Conservation (phyloP, 2,113 vertebrate species). For the Muntiacus muntjak region DNA sequence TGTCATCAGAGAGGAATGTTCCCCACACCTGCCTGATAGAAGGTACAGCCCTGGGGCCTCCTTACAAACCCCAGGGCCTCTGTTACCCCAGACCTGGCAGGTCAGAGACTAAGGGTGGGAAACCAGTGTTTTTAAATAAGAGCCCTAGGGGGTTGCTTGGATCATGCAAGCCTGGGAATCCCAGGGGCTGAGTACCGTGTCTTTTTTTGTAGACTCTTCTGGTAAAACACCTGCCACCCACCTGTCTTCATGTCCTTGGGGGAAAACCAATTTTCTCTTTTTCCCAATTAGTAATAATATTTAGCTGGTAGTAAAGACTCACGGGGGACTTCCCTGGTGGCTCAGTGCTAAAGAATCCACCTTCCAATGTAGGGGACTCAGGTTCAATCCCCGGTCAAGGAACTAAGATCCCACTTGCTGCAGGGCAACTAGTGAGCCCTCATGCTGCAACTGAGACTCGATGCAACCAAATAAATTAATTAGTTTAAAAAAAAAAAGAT, state of each 20-base stretch:
- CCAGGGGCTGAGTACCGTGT: not conserved
- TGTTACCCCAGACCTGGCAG: not conserved
- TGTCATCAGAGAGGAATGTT: slow-evolving; percentile 46
- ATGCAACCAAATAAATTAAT: not conserved
- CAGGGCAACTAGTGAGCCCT: not conserved
- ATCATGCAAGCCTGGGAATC: not conserved
- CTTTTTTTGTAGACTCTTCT: not conserved
- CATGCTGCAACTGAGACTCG: not conserved
- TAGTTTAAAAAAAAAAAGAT: not conserved
- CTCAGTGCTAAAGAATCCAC: not conserved
- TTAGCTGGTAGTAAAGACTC: not conserved
- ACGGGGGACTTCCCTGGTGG: not conserved
- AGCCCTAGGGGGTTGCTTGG: not conserved
- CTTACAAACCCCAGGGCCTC: not conserved
- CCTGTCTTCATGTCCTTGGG: not conserved
- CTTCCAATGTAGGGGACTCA: not conserved
- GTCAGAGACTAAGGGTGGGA: not conserved
- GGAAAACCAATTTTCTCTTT: slow-evolving; percentile 7
- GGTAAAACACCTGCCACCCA: not conserved
- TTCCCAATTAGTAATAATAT: not conserved
- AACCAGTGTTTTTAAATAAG: not conserved
- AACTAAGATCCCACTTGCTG: not conserved
- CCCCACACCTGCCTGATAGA: not conserved
- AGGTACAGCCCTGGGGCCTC: not conserved
- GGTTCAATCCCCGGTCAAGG: not conserved